A percentile compares a stretch with the other conserved stretches of the same genome.
phyloP scores from a whole-genome alignment of 2,888 invertebrate genomes.

The Branchellion lobata region DNA sequence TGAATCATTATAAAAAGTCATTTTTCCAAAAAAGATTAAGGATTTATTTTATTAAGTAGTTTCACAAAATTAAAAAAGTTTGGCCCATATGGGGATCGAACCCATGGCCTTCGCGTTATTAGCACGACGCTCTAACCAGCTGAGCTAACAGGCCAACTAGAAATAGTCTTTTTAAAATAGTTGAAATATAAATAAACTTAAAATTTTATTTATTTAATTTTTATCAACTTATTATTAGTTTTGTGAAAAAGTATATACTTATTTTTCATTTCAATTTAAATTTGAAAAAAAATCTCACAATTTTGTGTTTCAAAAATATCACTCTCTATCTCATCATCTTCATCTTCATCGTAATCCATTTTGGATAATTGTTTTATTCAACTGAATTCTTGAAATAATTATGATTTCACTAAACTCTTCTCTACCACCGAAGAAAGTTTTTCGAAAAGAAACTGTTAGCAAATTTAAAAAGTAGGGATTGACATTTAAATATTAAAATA shows the following conservation, averaged over 20 bases:
- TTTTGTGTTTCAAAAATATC: neutral
- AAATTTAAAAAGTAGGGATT: no score
- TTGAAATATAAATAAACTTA: neutral
- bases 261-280: neutral
- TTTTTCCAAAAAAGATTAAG: neutral
- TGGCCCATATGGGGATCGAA: slow-evolving; percentile 20
- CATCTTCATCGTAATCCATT: slow-evolving; percentile 6
- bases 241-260: no score
- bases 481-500: no score
- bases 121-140: slow-evolving; percentile 20
- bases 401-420: no score
- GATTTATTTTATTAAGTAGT: neutral
- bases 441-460: no score
- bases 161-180: neutral
- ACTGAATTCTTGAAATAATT: no score
- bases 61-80: neutral
- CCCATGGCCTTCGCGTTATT: slow-evolving; percentile 23
- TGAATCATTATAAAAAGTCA: neutral
- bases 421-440: no score
- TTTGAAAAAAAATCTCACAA: neutral
- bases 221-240: no score
- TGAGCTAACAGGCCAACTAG: slow-evolving; percentile 8
- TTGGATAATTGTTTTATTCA: no score
- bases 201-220: neutral
- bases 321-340: neutral